These are phyloP conservation scores for Diloba caeruleocephala DNA, from an alignment of 2,888 invertebrate species.

Conservation along the genomic window DNA sequence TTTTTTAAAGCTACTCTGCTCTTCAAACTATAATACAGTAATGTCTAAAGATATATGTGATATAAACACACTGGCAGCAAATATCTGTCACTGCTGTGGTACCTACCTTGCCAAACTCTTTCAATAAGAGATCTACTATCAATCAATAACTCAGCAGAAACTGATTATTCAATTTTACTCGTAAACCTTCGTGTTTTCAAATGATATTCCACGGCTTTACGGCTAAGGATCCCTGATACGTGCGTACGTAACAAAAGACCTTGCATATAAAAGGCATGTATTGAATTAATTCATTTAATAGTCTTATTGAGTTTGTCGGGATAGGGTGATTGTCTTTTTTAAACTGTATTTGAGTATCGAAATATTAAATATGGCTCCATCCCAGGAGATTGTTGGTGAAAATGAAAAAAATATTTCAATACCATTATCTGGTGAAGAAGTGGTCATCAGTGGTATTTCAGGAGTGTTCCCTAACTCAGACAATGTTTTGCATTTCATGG, in stretches of 20 bases:
- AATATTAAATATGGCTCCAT: slow-evolving; percentile 12
- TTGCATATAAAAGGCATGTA: slow-evolving; percentile 17
- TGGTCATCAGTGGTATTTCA: slow-evolving; percentile 90
- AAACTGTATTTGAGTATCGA: not conserved
- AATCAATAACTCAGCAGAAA: no score
- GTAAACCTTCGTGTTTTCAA: not conserved
- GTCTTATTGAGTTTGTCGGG: not conserved
- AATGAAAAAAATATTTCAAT: slow-evolving; percentile 2
- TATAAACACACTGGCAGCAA: no score
- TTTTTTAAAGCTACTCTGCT: no score
- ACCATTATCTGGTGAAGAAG: slow-evolving; percentile 77
- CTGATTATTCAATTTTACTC: not conserved
- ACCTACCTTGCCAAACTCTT: no score
- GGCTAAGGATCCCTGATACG: slow-evolving; percentile 3
- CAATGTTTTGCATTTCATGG: slow-evolving; percentile 90
- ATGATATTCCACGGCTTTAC: not conserved
- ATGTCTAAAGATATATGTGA: no score
- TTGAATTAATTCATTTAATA: slow-evolving; percentile 20
- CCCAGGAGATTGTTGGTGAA: not conserved
- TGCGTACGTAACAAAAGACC: slow-evolving; percentile 1
- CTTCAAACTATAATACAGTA: no score
- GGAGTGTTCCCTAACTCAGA: slow-evolving; percentile 92
- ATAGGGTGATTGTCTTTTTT: not conserved
- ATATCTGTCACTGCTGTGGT: no score
- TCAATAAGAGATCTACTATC: no score